Evolutionary conservation across 2,888 invertebrate species (phyloP), one percentile per base, ranked within the genome.

Genomic region (Anagyrus pseudococci): DNA sequence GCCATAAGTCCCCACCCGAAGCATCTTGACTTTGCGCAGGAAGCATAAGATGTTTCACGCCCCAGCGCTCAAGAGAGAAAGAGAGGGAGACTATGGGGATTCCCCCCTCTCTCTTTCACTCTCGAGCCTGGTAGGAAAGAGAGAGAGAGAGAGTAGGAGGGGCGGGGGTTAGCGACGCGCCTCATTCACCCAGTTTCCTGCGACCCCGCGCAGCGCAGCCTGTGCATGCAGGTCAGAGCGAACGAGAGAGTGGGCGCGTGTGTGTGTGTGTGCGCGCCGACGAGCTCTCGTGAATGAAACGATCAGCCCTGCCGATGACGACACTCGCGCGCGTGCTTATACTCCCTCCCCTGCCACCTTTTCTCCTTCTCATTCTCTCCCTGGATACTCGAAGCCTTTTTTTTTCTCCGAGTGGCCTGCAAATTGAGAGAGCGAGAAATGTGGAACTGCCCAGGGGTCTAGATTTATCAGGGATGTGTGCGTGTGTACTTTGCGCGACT

Each of bases 131-230:
- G 65, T 67, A 55, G 53, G 53, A 58, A 49, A 53, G 50, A 53
- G 44, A 23, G 57, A 37, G 48, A 10, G 4, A 37, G 44, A 17
- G 50, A 46, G 57, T 41, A 62, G 44, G 49, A 48, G 48, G 50
- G 40, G 46, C 33, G 43, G 41, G 37, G n/a, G n/a, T n/a, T n/a
- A n/a, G n/a, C n/a, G 47, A 29, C n/a, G 44, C 54, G 60, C 71
- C 72, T 71, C 73, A 72, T 75, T 75, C 75, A 75, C 73, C 75
- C 68, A 75, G 67, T 75, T 74, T 72, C 70, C 22, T 10, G 33
- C 68, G 54, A 64, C 50, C 65, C 62, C 66, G 41, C 22, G 13
- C 4, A 17, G 20, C 8, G 44, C 20, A 6, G 20, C 55, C n/a
- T n/a, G n/a, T n/a, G 25, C 25, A 40, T 40, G 47, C 46, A 37